Evolutionary conservation across 1,140 invertebrate genomes (phyloP).

Genomic region (Zaprionus capensis): DNA sequence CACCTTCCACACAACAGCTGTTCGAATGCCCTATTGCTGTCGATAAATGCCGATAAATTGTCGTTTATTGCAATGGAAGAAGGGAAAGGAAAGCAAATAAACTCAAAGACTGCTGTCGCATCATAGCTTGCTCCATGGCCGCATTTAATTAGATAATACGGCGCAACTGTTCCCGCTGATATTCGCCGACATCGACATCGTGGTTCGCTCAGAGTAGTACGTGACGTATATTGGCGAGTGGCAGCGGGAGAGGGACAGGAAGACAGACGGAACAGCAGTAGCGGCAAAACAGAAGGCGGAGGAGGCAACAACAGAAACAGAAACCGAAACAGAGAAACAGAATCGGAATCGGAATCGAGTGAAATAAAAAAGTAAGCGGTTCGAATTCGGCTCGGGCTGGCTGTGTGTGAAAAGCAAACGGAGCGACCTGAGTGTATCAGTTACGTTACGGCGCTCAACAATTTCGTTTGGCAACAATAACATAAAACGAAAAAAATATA

Average conservation of each 20-base stretch:
- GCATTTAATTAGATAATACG: constrained; percentile 32
- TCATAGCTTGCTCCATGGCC: constrained; percentile 28
- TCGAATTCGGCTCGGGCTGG: constrained; percentile 24
- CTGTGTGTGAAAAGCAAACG: constrained; percentile 22
- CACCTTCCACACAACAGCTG: background rate
- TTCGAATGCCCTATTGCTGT: background rate
- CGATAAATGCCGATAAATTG: constrained; percentile 3
- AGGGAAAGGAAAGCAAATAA: background rate
- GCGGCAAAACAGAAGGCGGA: constrained; percentile 6
- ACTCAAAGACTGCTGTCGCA: constrained; percentile 7
- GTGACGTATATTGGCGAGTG: constrained; percentile 29
- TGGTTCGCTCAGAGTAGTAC: constrained; percentile 14
- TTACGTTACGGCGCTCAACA: constrained; percentile 33
- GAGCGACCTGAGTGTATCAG: constrained; percentile 10
- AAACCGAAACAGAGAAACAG: too few relatives aligned
- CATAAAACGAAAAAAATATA: background rate
- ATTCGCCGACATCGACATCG: constrained; percentile 36
- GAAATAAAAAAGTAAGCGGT: constrained; percentile 38
- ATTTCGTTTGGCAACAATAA: constrained; percentile 26
- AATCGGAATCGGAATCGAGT: constrained; percentile 29
- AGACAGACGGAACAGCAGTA: background rate
- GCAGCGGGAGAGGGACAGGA: constrained; percentile 16
- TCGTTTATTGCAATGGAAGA: background rate
- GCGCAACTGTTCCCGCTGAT: constrained; percentile 34
- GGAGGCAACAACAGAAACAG: constrained; percentile 13